phyloP scores from a whole-genome alignment of 2,113 vertebrate genomes.

The Neolamprologus toae region DNA sequence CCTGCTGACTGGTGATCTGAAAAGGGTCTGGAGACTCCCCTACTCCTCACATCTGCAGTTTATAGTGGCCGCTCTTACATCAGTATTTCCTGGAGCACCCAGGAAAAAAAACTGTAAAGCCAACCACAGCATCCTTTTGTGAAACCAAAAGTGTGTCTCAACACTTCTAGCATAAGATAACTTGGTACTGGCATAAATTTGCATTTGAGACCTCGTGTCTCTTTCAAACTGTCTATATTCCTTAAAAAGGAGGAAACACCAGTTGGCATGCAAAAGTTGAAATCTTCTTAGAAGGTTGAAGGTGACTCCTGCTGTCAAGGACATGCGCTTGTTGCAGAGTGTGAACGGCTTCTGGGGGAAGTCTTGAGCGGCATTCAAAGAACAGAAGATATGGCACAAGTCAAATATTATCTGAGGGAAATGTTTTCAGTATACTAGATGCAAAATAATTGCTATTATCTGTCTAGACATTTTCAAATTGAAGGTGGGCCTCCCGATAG shows the following conservation, averaged over 20 bases:
- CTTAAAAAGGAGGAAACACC: neutral
- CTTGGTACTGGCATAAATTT: neutral
- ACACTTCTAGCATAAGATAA: neutral
- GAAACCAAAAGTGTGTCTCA: neutral
- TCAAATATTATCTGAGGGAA: neutral
- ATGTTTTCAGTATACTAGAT: neutral
- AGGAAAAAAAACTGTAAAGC: neutral
- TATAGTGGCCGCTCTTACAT: neutral
- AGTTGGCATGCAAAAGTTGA: neutral
- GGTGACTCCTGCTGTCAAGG: constrained; percentile 37
- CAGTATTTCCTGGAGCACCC: neutral
- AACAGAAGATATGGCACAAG: neutral
- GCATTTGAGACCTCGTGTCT: neutral
- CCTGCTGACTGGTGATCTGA: neutral
- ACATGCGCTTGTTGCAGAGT: neutral
- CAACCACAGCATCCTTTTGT: neutral
- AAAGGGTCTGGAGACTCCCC: neutral
- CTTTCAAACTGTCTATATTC: neutral
- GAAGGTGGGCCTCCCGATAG: neutral
- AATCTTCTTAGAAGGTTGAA: neutral
- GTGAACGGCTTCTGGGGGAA: neutral
- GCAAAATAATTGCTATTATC: neutral
- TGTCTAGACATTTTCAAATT: neutral
- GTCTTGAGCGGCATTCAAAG: neutral
- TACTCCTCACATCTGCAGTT: neutral